Evolutionary conservation across 2,888 invertebrate species (phyloP), one percentile per base, ranked within the genome.

Genomic region (Alsophila aescularia): DNA sequence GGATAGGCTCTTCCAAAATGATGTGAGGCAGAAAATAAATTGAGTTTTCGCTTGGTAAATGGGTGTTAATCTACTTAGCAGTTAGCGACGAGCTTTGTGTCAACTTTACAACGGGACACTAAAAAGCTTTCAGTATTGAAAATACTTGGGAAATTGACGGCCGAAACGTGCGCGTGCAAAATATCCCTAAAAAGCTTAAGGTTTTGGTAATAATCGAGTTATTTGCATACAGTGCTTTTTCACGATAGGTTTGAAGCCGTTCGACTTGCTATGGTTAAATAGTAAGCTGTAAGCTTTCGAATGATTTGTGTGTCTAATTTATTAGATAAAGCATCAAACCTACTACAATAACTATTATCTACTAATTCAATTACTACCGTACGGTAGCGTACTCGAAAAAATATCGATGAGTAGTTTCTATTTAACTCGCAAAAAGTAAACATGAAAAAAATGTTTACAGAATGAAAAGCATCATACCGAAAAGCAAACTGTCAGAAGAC

Each of bases 51-150:
- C 58, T 61, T 54, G 13, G 65, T 61, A 66, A 66, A 66, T 66
- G 65, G 65, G 63, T 63, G 61, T 58, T 63, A 66, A 66, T 66
- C 63, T 63, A 66, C 65, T 66, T 66, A 66, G 54, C 53, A 66
- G 65, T 66, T 63, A 58, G 58, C 55, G 58, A 57, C 51, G 45
- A 37, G 65, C 65, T 66, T 66, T 66, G 56, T 61, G 63, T 61
- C 65, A 63, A 63, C 65, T 66, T 66, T 66, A 58, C 63, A 58
- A 37, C 56, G 58, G 45, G 24, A 66, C 65, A 66, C 65, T 66
- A 66, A 66, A 66, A 66, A 61, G 65, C 65, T 66, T 63, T 66
- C 63, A 63, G 52, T 49, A 58, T 63, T 58, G 43, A 41, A 52
- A 54, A 56, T 58, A 48, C 60, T 57, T 52, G 48, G 50, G 49